Conservation (phyloP, 2,888 invertebrate species). For the Polylopha cassiicola region DNA sequence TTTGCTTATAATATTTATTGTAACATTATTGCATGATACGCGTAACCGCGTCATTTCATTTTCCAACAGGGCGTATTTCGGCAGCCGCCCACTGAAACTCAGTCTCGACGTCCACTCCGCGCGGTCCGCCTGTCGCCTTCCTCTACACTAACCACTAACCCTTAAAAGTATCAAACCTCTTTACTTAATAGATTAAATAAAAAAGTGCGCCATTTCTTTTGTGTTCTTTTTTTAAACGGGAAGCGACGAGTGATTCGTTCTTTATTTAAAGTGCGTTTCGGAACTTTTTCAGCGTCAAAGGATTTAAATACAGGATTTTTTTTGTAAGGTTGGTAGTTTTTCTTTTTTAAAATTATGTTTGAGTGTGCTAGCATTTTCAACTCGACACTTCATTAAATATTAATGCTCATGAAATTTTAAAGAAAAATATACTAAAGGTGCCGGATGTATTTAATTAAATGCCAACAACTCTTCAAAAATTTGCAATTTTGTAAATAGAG, state of each 20-base stretch:
- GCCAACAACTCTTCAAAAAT: too few relatives aligned
- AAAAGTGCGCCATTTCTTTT: constrained; percentile 31
- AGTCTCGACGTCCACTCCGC: constrained; percentile 77
- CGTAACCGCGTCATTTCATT: constrained; percentile 39
- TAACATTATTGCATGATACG: constrained; percentile 57
- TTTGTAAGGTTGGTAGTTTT: constrained; percentile 40
- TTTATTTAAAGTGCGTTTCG: constrained; percentile 48
- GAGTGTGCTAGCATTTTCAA: too few relatives aligned
- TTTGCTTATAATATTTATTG: constrained; percentile 29
- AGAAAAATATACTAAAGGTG: too few relatives aligned
- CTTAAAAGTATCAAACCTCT: constrained; percentile 28
- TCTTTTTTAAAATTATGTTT: constrained; percentile 24
- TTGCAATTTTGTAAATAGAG: too few relatives aligned
- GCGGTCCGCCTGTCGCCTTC: constrained; percentile 74
- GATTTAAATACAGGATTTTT: constrained; percentile 54
- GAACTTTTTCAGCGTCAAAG: constrained; percentile 43
- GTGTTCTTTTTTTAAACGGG: constrained; percentile 40
- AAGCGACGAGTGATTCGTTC: constrained; percentile 50
- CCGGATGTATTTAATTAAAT: too few relatives aligned
- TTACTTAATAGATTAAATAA: constrained; percentile 26
- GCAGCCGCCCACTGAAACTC: constrained; percentile 68
- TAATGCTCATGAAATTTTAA: constrained; percentile 24
- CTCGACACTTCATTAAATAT: too few relatives aligned
- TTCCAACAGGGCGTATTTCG: constrained; percentile 44
- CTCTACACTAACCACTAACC: constrained; percentile 41